A percentile compares a stretch with the other conserved stretches of the same genome.
phyloP scores from a whole-genome alignment of 2,888 invertebrate genomes.

The Lithodes maja region DNA sequence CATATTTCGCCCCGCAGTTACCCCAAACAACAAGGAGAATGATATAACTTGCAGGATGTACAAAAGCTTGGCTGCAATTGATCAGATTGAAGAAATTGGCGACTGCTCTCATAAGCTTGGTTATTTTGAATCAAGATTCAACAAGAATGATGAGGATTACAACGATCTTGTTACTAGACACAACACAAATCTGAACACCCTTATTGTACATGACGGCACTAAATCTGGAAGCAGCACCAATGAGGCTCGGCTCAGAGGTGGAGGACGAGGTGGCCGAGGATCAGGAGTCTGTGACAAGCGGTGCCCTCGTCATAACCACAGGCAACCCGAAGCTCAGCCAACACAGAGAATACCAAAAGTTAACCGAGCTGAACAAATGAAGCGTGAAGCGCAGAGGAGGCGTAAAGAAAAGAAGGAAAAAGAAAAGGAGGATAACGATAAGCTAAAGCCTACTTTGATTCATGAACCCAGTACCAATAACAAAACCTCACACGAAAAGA shows the following conservation, averaged over 20 bases:
- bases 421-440: constrained; percentile 60
- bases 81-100: constrained; percentile 60
- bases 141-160: constrained; percentile 63
- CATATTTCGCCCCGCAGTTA: constrained; percentile 54
- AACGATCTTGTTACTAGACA: constrained; percentile 65
- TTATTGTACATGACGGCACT: constrained; percentile 46
- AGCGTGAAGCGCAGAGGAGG: constrained; percentile 66
- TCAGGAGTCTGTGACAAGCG: constrained; percentile 55
- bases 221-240: background rate
- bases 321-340: constrained; percentile 55
- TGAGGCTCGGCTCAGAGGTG: constrained; percentile 55
- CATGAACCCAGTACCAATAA: constrained; percentile 21
- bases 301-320: constrained; percentile 58
- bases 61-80: constrained; percentile 68
- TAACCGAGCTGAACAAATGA: constrained; percentile 68
- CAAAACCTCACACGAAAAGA: constrained; percentile 43
- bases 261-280: constrained; percentile 62
- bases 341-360: constrained; percentile 68
- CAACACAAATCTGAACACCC: constrained; percentile 66
- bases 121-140: constrained; percentile 63
- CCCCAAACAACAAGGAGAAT: constrained; percentile 31
- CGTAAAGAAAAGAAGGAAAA: constrained; percentile 67
- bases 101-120: constrained; percentile 51
- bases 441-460: constrained; percentile 39
- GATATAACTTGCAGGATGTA: constrained; percentile 64